These are phyloP conservation scores for Aradus depressus DNA, from an alignment of 2,888 invertebrate species.

Conservation along the genomic window DNA sequence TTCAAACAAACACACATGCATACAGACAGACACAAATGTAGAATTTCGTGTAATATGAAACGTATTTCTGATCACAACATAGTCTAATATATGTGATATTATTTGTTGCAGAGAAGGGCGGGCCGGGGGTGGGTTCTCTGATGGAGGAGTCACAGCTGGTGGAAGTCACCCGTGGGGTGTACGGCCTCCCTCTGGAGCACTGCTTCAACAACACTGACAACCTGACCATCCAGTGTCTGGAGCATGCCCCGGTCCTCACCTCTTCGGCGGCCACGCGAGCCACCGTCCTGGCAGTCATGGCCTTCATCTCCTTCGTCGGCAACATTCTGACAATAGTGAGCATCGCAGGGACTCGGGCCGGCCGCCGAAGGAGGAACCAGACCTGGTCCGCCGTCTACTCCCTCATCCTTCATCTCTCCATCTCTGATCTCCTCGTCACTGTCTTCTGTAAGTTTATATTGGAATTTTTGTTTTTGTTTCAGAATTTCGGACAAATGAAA, in stretches of 20 bases:
- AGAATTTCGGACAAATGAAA: too few relatives aligned
- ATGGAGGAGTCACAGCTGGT: slow-evolving; percentile 2
- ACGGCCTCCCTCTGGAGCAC: slow-evolving; percentile 24
- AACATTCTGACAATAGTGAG: slow-evolving; percentile 68
- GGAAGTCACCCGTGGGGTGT: slow-evolving; percentile 5
- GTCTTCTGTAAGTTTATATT: slow-evolving; percentile 34
- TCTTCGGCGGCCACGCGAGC: slow-evolving; percentile 52
- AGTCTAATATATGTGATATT: background rate
- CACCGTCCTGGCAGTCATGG: slow-evolving; percentile 56
- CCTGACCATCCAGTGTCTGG: slow-evolving; percentile 38
- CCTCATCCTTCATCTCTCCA: slow-evolving; percentile 67
- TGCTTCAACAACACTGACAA: slow-evolving; percentile 21
- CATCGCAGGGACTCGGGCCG: slow-evolving; percentile 43
- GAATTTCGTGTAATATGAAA: too few relatives aligned
- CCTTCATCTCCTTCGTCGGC: slow-evolving; percentile 58
- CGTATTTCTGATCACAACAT: too few relatives aligned
- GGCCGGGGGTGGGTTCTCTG: background rate
- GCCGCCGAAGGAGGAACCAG: slow-evolving; percentile 25
- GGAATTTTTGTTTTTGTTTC: too few relatives aligned
- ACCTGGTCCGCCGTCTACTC: slow-evolving; percentile 47
- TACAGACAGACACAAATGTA: too few relatives aligned
- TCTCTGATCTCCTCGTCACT: slow-evolving; percentile 71
- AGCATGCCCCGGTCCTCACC: slow-evolving; percentile 58
- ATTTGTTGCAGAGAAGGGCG: background rate
- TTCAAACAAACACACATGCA: too few relatives aligned